Conservation (phyloP, 1,140 invertebrate genomes). For the Patella vulgata region DNA sequence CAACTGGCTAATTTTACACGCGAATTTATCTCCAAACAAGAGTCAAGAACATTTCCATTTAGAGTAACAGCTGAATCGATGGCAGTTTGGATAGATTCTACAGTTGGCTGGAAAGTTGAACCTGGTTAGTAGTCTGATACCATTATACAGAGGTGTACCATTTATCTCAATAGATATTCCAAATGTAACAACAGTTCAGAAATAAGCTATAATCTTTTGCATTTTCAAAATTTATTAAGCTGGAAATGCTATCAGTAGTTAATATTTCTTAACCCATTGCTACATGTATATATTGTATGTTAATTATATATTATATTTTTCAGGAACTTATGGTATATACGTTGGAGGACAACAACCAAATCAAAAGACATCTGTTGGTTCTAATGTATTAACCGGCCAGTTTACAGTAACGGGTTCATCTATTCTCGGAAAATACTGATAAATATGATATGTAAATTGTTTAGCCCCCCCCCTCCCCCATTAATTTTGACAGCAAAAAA, state of each 20-base stretch:
- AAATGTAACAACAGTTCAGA: too few species aligned
- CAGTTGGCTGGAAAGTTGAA: conserved; percentile 26
- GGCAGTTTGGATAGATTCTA: conserved; percentile 32
- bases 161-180: too few species aligned
- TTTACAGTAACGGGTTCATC: conserved; percentile 17
- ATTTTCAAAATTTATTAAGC: too few species aligned
- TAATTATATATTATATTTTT: too few species aligned
- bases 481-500: too few species aligned
- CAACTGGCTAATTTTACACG: conserved; percentile 47
- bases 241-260: too few species aligned
- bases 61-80: conserved; percentile 24
- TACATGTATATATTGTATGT: neutral
- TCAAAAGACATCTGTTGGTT: conserved; percentile 39
- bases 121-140: conserved; percentile 24
- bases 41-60: neutral
- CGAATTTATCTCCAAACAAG: conserved; percentile 1
- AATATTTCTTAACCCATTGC: too few species aligned
- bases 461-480: too few species aligned
- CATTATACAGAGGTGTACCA: too few species aligned
- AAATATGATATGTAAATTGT: too few species aligned
- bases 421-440: neutral
- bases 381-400: conserved; percentile 43
- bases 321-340: conserved; percentile 48
- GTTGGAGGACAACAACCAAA: conserved; percentile 60
- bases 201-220: too few species aligned